phyloP scores from a whole-genome alignment of 2,888 invertebrate genomes.

The Atethmia centrago region DNA sequence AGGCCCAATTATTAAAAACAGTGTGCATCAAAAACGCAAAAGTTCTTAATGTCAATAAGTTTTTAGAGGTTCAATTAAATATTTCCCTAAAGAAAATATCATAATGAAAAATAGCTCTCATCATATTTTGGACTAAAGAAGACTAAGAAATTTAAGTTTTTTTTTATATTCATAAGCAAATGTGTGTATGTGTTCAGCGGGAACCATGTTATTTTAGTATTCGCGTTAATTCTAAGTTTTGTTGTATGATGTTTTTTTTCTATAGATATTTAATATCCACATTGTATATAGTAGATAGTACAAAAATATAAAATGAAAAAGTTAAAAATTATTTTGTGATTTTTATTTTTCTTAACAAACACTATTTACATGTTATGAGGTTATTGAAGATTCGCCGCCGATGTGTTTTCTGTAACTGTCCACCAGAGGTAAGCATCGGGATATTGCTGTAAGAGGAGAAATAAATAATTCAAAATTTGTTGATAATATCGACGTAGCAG shows the following conservation, averaged over 20 bases:
- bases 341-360: constrained; percentile 63
- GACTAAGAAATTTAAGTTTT: constrained; percentile 55
- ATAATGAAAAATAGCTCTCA: constrained; percentile 36
- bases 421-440: constrained; percentile 80
- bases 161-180: constrained; percentile 61
- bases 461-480: not conserved
- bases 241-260: constrained; percentile 84
- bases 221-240: constrained; percentile 81
- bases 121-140: constrained; percentile 46
- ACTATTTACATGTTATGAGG: constrained; percentile 46
- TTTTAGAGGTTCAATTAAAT: not conserved
- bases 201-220: constrained; percentile 76
- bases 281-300: constrained; percentile 90
- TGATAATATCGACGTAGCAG: not conserved
- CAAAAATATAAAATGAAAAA: constrained; percentile 89
- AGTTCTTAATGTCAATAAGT: not conserved
- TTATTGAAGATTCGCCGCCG: constrained; percentile 47
- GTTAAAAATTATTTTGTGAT: constrained; percentile 72
- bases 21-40: too few species aligned
- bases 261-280: constrained; percentile 87
- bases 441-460: constrained; percentile 75
- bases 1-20: too few species aligned
- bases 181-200: constrained; percentile 63
- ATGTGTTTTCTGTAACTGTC: constrained; percentile 78
- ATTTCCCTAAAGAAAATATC: not conserved